Conservation (phyloP, 2,888 invertebrate genomes). For the Sminthurinus aureus region DNA sequence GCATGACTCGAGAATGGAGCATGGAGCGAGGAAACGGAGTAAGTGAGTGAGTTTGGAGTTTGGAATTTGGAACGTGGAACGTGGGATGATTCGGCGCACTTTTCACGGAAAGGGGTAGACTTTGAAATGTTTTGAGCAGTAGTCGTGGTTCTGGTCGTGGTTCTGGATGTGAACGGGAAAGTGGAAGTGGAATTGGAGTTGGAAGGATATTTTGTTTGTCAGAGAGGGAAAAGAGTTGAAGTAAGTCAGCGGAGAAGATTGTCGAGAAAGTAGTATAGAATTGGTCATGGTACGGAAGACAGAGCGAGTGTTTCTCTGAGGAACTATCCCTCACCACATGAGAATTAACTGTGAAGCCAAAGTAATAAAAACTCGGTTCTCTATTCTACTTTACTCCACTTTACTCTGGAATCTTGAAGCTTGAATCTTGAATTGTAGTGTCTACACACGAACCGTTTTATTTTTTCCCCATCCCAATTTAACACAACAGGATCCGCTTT, state of each 20-base stretch:
- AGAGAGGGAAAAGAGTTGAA: neutral
- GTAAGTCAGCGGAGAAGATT: slow-evolving; percentile 3
- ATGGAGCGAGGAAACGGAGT: no score
- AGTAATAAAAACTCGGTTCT: no score
- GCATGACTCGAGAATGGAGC: no score
- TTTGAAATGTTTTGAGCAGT: neutral
- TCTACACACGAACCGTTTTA: no score
- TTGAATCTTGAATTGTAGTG: no score
- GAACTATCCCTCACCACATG: slow-evolving; percentile 17
- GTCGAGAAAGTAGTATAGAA: neutral
- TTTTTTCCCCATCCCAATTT: no score
- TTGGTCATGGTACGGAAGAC: neutral
- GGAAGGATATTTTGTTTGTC: neutral
- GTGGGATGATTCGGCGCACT: neutral
- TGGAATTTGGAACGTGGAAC: no score
- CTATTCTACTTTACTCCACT: no score
- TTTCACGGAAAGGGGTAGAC: neutral
- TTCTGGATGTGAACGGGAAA: neutral
- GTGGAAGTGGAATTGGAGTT: neutral
- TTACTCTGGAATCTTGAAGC: no score
- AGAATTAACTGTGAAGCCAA: neutral
- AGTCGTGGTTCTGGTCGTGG: neutral
- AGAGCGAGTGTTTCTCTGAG: neutral
- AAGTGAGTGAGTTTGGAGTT: no score
- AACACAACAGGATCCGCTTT: no score